phyloP scores from a whole-genome alignment of 1,140 invertebrate species.

The Conus betulinus region DNA sequence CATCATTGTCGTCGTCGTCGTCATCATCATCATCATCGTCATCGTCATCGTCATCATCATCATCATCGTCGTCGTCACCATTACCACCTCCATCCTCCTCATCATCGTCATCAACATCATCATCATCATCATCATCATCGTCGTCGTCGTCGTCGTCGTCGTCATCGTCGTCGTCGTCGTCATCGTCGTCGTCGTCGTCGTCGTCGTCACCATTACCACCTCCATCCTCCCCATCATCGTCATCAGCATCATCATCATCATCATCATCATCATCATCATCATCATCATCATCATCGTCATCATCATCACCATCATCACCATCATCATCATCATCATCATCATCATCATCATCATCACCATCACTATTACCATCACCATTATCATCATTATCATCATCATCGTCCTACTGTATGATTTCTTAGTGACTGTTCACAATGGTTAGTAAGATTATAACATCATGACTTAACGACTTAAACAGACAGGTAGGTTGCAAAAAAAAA shows the following conservation, averaged over 20 bases:
- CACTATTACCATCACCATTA: too few relatives aligned
- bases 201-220: background rate
- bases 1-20: background rate
- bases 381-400: too few relatives aligned
- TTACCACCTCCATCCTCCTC: too few relatives aligned
- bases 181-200: background rate
- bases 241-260: background rate
- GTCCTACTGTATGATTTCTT: too few relatives aligned
- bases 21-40: constrained; percentile 1
- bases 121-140: background rate
- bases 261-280: background rate
- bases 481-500: too few relatives aligned
- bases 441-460: too few relatives aligned
- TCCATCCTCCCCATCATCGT: background rate
- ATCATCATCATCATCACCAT: background rate
- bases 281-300: background rate
- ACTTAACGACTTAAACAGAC: too few relatives aligned
- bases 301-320: background rate
- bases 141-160: constrained; percentile 3
- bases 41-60: background rate
- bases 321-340: constrained; percentile 2
- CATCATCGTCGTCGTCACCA: background rate
- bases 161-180: background rate
- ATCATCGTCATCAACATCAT: background rate
- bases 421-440: too few relatives aligned